Conservation (phyloP, 2,888 invertebrate genomes). For the Odontomyia ornata region DNA sequence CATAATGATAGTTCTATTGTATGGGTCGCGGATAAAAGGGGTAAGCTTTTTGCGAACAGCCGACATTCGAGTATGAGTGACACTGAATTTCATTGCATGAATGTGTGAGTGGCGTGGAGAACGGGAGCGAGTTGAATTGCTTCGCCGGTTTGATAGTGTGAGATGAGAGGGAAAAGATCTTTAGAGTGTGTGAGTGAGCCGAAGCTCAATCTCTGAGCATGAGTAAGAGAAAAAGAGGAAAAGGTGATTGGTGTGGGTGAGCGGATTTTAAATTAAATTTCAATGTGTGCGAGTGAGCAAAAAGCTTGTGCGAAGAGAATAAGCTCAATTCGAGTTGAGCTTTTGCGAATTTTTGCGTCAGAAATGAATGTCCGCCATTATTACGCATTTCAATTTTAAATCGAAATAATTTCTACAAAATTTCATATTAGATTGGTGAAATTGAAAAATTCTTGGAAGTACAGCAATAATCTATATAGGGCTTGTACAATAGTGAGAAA, state of each 20-base stretch:
- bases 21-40: not conserved
- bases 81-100: not conserved
- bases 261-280: too few species aligned
- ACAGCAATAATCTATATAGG: too few species aligned
- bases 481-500: too few species aligned
- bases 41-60: not conserved
- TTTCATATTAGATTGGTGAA: not conserved
- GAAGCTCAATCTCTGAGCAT: too few species aligned
- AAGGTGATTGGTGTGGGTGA: too few species aligned
- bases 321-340: not conserved
- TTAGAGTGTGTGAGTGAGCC: too few species aligned
- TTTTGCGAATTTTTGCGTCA: conserved; percentile 5
- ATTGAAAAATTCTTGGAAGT: too few species aligned
- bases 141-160: too few species aligned
- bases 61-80: not conserved
- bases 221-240: too few species aligned
- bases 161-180: too few species aligned
- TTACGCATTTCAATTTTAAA: conserved; percentile 18
- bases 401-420: not conserved
- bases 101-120: not conserved
- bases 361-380: conserved; percentile 18
- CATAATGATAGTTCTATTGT: not conserved
- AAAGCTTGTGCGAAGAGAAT: not conserved
- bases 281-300: not conserved
- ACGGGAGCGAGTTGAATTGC: too few species aligned